Evolutionary conservation across 2,888 invertebrate species (phyloP).

Genomic region (Hyppa rectilinea): DNA sequence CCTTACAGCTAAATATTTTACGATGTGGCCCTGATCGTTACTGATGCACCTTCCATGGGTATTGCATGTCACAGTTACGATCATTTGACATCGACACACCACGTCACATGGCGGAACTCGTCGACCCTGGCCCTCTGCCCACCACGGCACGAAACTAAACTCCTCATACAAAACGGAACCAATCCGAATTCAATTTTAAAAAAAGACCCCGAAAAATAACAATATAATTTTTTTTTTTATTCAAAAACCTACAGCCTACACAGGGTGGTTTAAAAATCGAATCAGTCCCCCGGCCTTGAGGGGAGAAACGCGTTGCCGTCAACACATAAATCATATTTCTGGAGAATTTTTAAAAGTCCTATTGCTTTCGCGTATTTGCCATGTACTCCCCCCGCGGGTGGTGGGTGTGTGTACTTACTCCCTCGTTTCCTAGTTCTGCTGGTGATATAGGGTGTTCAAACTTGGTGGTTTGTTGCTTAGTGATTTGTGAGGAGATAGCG

Average conservation of each 20-base stretch:
- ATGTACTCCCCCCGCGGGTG: constrained; percentile 87
- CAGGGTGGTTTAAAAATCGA: constrained; percentile 90
- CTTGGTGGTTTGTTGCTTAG: constrained; percentile 63
- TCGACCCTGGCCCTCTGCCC: background rate
- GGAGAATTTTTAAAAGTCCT: constrained; percentile 91
- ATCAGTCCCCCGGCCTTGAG: constrained; percentile 89
- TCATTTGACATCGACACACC: background rate
- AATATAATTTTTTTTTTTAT: constrained; percentile 74
- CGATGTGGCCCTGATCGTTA: constrained; percentile 30
- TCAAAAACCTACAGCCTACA: constrained; percentile 75
- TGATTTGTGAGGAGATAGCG: constrained; percentile 62
- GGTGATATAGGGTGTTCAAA: constrained; percentile 76
- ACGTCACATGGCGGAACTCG: no score
- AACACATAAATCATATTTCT: constrained; percentile 91
- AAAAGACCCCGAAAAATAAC: constrained; percentile 71
- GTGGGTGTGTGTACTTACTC: constrained; percentile 89
- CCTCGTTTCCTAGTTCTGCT: constrained; percentile 90
- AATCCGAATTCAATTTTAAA: constrained; percentile 66
- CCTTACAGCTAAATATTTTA: constrained; percentile 41
- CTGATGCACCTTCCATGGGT: constrained; percentile 38
- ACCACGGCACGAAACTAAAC: constrained; percentile 9
- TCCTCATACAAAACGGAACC: constrained; percentile 45
- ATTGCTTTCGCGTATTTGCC: constrained; percentile 91
- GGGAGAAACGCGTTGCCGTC: constrained; percentile 87
- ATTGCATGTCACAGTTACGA: constrained; percentile 38